A percentile compares a stretch with the other conserved stretches of the same genome.
These are phyloP conservation scores for Austrolebias charrua DNA, from an alignment of 2,797 vertebrate species.

Conservation along the genomic window DNA sequence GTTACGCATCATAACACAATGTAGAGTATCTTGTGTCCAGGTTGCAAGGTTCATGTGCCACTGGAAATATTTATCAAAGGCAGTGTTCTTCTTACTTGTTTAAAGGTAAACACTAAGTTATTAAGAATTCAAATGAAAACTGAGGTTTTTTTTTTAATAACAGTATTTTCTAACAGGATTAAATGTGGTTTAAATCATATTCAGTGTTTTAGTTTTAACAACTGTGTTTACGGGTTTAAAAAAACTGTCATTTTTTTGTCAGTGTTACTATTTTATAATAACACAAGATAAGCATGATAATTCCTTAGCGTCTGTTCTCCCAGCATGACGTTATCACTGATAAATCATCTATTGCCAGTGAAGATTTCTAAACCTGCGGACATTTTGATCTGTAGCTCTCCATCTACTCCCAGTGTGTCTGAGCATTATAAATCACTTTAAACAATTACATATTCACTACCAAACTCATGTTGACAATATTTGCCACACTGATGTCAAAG, in stretches of 20 bases:
- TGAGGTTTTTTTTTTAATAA: conserved; percentile 4
- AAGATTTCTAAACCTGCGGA: conserved; percentile 6
- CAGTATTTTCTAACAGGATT: conserved; percentile 16
- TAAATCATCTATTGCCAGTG: conserved; percentile 25
- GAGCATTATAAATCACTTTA: conserved; percentile 6
- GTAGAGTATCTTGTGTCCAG: conserved; percentile 20
- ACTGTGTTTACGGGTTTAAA: not conserved
- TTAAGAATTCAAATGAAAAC: conserved; percentile 38
- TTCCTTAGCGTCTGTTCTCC: conserved; percentile 28
- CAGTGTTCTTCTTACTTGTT: conserved; percentile 27
- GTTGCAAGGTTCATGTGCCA: conserved; percentile 2
- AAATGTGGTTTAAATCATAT: conserved; percentile 8
- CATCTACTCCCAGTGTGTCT: conserved; percentile 2
- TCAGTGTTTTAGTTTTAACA: conserved; percentile 6
- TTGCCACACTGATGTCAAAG: conserved; percentile 12
- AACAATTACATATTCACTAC: not conserved
- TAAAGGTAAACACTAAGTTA: conserved; percentile 47
- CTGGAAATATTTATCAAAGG: conserved; percentile 8
- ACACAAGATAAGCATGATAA: conserved; percentile 32
- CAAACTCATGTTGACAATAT: conserved; percentile 4
- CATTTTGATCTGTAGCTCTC: conserved; percentile 6
- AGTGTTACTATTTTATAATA: conserved; percentile 31
- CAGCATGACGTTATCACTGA: conserved; percentile 31
- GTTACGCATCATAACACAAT: not conserved
- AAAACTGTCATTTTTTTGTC: conserved; percentile 24